Percentiles rank a stretch among this genome's conserved stretches.
Conservation (phyloP, 92 coral and sea anemone genomes). For the Galaxea fascicularis region DNA sequence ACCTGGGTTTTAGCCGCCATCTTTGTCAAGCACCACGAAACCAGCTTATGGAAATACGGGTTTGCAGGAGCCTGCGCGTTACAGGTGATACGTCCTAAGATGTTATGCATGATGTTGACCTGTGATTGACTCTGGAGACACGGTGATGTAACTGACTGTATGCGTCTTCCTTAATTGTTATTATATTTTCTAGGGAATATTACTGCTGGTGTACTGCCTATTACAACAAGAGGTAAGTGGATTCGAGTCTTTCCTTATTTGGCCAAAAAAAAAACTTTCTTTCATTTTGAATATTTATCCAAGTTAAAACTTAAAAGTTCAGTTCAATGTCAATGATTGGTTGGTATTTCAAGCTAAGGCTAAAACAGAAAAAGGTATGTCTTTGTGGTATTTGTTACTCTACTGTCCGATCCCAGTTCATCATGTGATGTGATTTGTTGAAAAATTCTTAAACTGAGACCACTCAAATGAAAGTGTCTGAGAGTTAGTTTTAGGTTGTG, state of each 20-base stretch:
- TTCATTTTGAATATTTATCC: too few species aligned
- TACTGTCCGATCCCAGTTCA: too few species aligned
- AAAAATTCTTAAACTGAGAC: too few species aligned
- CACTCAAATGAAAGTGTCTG: too few species aligned
- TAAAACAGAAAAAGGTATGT: too few species aligned
- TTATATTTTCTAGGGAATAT: slow-evolving; percentile 70
- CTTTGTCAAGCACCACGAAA: slow-evolving; percentile 87
- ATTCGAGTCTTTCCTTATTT: neutral
- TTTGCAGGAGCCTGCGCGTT: slow-evolving; percentile 88
- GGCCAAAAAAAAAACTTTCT: neutral
- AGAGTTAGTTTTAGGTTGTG: too few species aligned
- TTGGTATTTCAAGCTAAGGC: too few species aligned
- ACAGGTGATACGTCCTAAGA: slow-evolving; percentile 64
- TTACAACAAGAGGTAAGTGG: slow-evolving; percentile 85
- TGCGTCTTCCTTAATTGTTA: neutral
- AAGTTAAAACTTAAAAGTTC: too few species aligned
- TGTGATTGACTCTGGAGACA: neutral
- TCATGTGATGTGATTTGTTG: too few species aligned
- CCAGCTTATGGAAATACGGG: slow-evolving; percentile 80
- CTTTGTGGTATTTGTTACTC: too few species aligned
- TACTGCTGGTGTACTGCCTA: slow-evolving; percentile 82
- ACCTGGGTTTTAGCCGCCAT: slow-evolving; percentile 90
- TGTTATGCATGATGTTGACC: neutral
- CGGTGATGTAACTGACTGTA: neutral
- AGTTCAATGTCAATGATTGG: too few species aligned